Conservation (phyloP, 2,888 invertebrate genomes). For the Laspeyria flexula region DNA sequence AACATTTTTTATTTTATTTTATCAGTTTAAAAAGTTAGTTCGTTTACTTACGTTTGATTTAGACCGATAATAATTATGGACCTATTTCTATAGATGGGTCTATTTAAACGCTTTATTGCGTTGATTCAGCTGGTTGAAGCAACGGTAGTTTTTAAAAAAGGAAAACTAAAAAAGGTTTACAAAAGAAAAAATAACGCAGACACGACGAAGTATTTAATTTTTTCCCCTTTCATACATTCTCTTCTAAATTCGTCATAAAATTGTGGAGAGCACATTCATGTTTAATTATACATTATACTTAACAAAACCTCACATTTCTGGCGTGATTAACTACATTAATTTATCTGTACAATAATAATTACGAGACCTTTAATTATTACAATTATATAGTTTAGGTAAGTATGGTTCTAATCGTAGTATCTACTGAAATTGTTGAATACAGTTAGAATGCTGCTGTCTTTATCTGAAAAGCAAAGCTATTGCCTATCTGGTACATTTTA, state of each 20-base stretch:
- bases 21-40: too few relatives aligned
- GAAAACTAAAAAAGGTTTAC: slow-evolving; percentile 41
- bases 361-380: slow-evolving; percentile 83
- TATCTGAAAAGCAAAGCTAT: slow-evolving; percentile 61
- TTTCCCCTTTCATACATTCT: slow-evolving; percentile 84
- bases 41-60: too few relatives aligned
- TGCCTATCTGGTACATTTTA: slow-evolving; percentile 24
- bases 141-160: slow-evolving; percentile 19
- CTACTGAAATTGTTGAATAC: slow-evolving; percentile 71
- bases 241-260: slow-evolving; percentile 86
- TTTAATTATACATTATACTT: slow-evolving; percentile 83
- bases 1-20: too few relatives aligned
- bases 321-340: slow-evolving; percentile 84
- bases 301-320: slow-evolving; percentile 83
- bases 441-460: slow-evolving; percentile 43
- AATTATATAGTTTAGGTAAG: slow-evolving; percentile 75
- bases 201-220: slow-evolving; percentile 86
- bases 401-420: slow-evolving; percentile 70
- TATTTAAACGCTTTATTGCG: too few relatives aligned
- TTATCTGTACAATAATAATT: slow-evolving; percentile 85
- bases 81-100: too few relatives aligned
- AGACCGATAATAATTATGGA: too few relatives aligned
- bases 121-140: too few relatives aligned
- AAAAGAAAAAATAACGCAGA: slow-evolving; percentile 76
- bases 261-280: slow-evolving; percentile 85